phyloP scores from a whole-genome alignment of 2,888 invertebrate species.

The Oeneis ivallda region DNA sequence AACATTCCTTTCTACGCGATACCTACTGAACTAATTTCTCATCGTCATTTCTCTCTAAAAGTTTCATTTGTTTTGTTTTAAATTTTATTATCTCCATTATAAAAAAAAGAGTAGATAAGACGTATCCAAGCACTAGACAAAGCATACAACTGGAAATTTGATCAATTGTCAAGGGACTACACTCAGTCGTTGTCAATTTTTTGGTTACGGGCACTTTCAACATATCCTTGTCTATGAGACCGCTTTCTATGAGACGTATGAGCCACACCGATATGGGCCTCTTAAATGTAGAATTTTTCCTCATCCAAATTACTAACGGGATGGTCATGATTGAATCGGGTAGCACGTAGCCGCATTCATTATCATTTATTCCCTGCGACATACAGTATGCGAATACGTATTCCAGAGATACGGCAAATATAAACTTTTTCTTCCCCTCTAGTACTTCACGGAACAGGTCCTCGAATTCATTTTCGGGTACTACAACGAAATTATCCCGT shows the following conservation, averaged over 20 bases:
- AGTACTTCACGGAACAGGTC: constrained; percentile 54
- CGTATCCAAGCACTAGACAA: constrained; percentile 54
- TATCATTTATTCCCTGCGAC: constrained; percentile 55
- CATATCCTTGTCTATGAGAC: constrained; percentile 54
- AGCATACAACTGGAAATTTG: constrained; percentile 60
- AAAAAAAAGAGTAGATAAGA: constrained; percentile 52
- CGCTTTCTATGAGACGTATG: constrained; percentile 60
- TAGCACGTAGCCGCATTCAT: constrained; percentile 62
- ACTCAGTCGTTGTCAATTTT: constrained; percentile 46
- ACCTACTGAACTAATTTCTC: not conserved
- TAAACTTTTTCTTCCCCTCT: constrained; percentile 54
- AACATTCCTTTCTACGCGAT: not conserved
- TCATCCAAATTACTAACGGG: constrained; percentile 65
- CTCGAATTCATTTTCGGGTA: constrained; percentile 59
- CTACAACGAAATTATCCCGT: constrained; percentile 52
- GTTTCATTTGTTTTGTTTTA: constrained; percentile 39
- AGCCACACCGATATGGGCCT: constrained; percentile 54
- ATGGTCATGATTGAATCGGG: constrained; percentile 63
- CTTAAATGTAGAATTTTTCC: constrained; percentile 56
- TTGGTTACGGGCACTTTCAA: constrained; percentile 44
- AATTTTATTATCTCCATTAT: constrained; percentile 51
- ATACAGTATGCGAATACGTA: constrained; percentile 61
- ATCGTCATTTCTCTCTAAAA: constrained; percentile 6
- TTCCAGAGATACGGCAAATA: constrained; percentile 62
- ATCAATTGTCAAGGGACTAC: constrained; percentile 54